Percentiles rank a stretch among this genome's conserved stretches.
Evolutionary conservation across 2,113 vertebrate species (phyloP).

Genomic region (Chloropsis hardwickii): DNA sequence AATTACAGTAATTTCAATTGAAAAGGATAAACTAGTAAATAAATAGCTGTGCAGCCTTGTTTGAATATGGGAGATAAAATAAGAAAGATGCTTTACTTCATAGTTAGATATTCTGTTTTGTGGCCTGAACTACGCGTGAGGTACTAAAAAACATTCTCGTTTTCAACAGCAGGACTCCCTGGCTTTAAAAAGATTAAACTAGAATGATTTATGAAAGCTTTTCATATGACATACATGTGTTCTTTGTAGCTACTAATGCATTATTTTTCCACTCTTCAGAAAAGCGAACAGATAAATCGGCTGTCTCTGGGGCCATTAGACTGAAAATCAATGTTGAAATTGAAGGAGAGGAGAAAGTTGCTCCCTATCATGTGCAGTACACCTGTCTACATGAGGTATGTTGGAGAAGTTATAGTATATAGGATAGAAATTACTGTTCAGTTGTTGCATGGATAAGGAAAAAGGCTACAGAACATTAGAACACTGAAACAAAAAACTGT

Average conservation of each 20-base stretch:
- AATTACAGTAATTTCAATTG: not conserved
- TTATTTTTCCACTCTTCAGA: slow-evolving; percentile 72
- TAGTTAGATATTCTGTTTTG: not conserved
- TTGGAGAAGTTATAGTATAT: not conserved
- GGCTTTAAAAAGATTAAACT: not conserved
- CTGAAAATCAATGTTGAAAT: slow-evolving; percentile 97
- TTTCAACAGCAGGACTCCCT: not conserved
- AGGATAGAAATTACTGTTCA: not conserved
- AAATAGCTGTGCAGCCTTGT: not conserved
- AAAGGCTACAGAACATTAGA: not conserved
- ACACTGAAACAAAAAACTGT: not conserved
- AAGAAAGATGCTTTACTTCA: not conserved
- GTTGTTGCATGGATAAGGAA: not conserved
- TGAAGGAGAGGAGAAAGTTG: slow-evolving; percentile 95
- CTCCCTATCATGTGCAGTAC: slow-evolving; percentile 94
- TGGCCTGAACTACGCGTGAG: not conserved
- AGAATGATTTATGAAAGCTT: not conserved
- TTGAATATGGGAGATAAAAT: not conserved
- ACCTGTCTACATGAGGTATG: slow-evolving; percentile 97
- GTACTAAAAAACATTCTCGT: not conserved
- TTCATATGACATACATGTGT: not conserved
- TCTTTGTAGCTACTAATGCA: not conserved
- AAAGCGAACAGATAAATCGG: slow-evolving; percentile 96
- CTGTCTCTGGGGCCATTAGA: slow-evolving; percentile 92
- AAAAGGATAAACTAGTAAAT: not conserved